Evolutionary conservation across 2,113 vertebrate genomes (phyloP).

Genomic region (Misgurnus anguillicaudatus): DNA sequence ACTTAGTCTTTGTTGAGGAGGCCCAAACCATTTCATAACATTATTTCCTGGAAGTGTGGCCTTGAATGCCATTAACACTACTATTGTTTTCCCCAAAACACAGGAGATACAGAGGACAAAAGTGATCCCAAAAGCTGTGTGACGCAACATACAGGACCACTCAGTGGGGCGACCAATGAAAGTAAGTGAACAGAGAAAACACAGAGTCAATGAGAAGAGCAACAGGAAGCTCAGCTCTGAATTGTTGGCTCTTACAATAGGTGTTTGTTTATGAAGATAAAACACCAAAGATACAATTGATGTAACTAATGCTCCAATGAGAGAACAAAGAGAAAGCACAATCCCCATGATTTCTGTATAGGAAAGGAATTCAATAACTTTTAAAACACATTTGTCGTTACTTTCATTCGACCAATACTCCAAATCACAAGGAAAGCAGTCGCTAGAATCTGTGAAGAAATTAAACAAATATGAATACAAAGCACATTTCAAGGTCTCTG

Average conservation of each 20-base stretch:
- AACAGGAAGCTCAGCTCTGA: too few relatives aligned
- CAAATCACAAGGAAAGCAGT: background rate
- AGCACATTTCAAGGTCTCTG: background rate
- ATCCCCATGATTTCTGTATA: too few relatives aligned
- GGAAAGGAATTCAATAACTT: background rate
- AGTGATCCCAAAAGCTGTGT: too few relatives aligned
- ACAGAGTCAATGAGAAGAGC: too few relatives aligned
- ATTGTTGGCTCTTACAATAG: too few relatives aligned
- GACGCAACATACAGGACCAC: too few relatives aligned
- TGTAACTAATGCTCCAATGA: background rate
- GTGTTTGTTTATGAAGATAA: constrained; percentile 1
- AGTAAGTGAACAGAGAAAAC: too few relatives aligned
- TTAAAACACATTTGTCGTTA: background rate
- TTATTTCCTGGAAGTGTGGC: too few relatives aligned
- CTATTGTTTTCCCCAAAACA: too few relatives aligned
- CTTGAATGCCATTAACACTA: too few relatives aligned
- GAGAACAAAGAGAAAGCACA: background rate
- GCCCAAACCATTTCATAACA: background rate
- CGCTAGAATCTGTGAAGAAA: background rate
- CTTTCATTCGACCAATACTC: background rate
- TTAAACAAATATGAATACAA: background rate
- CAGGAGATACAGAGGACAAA: too few relatives aligned
- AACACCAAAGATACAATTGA: background rate
- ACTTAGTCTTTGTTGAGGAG: background rate
- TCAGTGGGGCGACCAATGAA: too few relatives aligned